Evolutionary conservation across 2,888 invertebrate species (phyloP), one percentile per base, ranked within the genome.

Genomic region (Teleogryllus oceanicus): DNA sequence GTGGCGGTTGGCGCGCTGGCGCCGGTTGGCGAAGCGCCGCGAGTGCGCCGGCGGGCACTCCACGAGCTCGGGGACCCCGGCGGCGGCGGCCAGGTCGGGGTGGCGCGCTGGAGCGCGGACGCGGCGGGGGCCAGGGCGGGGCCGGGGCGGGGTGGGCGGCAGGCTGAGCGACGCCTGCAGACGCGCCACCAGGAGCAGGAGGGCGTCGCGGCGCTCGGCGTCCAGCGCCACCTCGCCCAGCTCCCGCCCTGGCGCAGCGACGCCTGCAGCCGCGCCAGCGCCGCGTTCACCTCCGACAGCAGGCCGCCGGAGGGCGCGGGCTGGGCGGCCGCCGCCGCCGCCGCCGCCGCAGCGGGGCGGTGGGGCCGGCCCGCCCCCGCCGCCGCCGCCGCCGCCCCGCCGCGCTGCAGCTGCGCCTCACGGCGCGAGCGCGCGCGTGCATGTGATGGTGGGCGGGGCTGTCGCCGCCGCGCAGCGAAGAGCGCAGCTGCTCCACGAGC

Each of bases 221-320:
- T 90, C 89, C 13, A 89, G 85, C 51, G 87, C 86, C 16, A 87
- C 87, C 2, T 87, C 87, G 20, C 78, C 76, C 50, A 78, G 50
- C 77, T 77, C 77, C 78, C 78, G 78, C 80, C 78, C 12, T 80
- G 77, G 13, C 80, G 80, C 50, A 82, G 75, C 50, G 82, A 82
- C 74, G 90, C 85, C 83, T 94, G 92, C 81, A 96, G 89, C 76
- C 94, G 91, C 80, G 90, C 91, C 51, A 96, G 89, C 50, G 95
- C 94, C 83, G 91, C 91, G 80, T 94, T 92, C 81, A 95, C 93
- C 86, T 96, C 96, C 49, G 91, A 90, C 76, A 94, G 89, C 12
- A 94, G 90, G 84, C 91, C 89, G 74, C 91, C 37, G 79, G 83
- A 85, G 84, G 50, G 81, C 85, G 85, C 90, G 88, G 49, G 87